Evolutionary conservation across 2,113 vertebrate genomes (phyloP).

Genomic region (Sphaerodactylus townsendi): DNA sequence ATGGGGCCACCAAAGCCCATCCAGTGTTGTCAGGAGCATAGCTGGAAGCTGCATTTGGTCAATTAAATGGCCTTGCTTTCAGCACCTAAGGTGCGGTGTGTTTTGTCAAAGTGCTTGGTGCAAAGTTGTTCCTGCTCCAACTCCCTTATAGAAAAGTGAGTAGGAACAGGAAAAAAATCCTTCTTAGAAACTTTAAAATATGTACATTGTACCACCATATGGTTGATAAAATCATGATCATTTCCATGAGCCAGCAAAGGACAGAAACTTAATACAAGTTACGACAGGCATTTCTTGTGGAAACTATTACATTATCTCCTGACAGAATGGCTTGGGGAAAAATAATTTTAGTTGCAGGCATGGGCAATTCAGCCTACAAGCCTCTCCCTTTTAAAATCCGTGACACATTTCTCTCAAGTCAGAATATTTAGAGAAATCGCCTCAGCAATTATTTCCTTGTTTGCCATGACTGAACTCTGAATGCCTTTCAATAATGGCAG

Average conservation of each 20-base stretch:
- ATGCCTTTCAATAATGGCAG: constrained; percentile 41
- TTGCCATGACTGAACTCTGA: constrained; percentile 17
- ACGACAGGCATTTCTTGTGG: constrained; percentile 23
- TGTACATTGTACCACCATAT: too few species aligned
- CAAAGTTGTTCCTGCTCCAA: too few species aligned
- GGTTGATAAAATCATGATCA: background rate
- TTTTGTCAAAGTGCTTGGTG: too few species aligned
- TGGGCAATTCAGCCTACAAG: constrained; percentile 34
- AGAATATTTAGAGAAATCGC: constrained; percentile 43
- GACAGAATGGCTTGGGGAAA: constrained; percentile 4
- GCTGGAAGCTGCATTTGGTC: too few species aligned
- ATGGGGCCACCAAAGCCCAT: too few species aligned
- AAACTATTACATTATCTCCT: constrained; percentile 35
- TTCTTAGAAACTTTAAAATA: too few species aligned
- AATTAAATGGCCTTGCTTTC: too few species aligned
- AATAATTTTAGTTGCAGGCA: constrained; percentile 43
- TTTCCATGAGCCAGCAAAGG: background rate
- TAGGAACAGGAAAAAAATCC: too few species aligned
- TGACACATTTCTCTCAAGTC: constrained; percentile 37
- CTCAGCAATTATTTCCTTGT: constrained; percentile 29
- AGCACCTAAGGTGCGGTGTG: too few species aligned
- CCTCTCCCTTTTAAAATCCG: constrained; percentile 40
- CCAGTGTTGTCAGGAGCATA: too few species aligned
- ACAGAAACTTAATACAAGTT: constrained; percentile 40
- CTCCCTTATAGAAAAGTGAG: too few species aligned